phyloP scores from a whole-genome alignment of 2,113 vertebrate species.

The Phaetusa simplex region DNA sequence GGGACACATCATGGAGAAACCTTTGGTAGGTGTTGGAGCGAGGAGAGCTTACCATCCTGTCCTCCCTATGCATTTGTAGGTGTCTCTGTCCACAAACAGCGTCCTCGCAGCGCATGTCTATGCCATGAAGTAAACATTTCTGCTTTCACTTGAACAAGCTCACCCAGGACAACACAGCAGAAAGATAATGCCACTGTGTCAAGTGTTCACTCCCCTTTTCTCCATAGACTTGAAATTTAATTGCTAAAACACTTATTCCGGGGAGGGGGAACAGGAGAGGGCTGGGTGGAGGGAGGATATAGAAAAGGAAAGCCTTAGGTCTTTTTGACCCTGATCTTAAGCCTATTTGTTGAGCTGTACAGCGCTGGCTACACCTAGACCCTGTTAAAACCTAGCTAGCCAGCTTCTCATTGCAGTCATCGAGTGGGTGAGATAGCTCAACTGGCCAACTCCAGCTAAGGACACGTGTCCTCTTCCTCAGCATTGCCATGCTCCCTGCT shows the following conservation, averaged over 20 bases:
- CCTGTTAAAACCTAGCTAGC: neutral
- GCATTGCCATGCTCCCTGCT: neutral
- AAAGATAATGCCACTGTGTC: neutral
- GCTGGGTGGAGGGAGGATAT: too few relatives aligned
- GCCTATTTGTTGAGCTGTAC: neutral
- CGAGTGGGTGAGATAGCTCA: neutral
- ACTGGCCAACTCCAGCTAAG: neutral
- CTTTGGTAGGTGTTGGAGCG: neutral
- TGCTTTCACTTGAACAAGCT: neutral
- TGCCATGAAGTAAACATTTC: neutral
- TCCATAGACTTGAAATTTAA: neutral
- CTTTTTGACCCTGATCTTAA: neutral
- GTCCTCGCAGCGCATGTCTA: neutral
- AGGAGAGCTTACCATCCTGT: neutral
- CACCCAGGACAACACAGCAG: neutral
- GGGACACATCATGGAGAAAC: neutral
- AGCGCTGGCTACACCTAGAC: rapidly evolving
- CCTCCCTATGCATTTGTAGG: neutral
- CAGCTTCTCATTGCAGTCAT: neutral
- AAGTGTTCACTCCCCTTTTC: neutral
- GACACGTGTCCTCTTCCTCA: neutral
- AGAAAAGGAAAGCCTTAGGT: neutral
- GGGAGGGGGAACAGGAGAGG: too few relatives aligned
- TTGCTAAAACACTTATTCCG: neutral
- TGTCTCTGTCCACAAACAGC: neutral